Base-by-base conservation (phyloP, 2,888 invertebrate genomes). In the Chrysomela aeneicollis region DNA sequence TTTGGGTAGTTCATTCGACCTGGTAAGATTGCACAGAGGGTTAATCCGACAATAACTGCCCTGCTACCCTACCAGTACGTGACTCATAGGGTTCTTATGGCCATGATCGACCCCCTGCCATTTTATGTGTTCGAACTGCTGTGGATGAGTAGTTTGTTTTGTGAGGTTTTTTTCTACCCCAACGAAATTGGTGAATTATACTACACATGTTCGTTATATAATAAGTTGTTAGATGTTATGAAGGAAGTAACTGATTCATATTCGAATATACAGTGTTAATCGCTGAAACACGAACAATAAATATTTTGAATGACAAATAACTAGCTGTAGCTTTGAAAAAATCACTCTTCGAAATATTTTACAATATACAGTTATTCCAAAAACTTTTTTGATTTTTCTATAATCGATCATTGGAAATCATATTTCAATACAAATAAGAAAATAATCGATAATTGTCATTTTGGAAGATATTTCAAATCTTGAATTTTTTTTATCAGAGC, bases 1-100 rank as follows among this genome's bases (percentile, higher is more conserved):
- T 46, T 15, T 9, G 26, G 2, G 46, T 15, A 21, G 32, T 47
- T 53, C n/a, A 32, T 55, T 21, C 18, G 21, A 4, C 42, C 51
- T 12, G 58, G 50, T 63, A 67, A 67, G 65, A 69, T 66, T 57
- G 65, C 63, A 61, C 47, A 58, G 70, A 67, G 70, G 70, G 70
- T 68, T 71, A 71, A 71, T 71, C 68, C 70, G 68, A 67, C 68
- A 67, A 67, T 71, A 71, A 71, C 70, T 66, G 68, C 67, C 69
- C 59, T 66, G 61, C 65, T 61, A 60, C 68, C 67, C 70, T 57
- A 66, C 57, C 58, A 46, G 19, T 52, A 51, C 59, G 67, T 71
- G 70, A 71, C 61, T 71, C 70, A 71, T 63, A 64, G 62, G 63
- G 61, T 59, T 60, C 64, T 69, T 62, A 63, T 69, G 61, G 63